Evolutionary conservation across 2,797 vertebrate species (phyloP).

Genomic region (Peromyscus nudipes): DNA sequence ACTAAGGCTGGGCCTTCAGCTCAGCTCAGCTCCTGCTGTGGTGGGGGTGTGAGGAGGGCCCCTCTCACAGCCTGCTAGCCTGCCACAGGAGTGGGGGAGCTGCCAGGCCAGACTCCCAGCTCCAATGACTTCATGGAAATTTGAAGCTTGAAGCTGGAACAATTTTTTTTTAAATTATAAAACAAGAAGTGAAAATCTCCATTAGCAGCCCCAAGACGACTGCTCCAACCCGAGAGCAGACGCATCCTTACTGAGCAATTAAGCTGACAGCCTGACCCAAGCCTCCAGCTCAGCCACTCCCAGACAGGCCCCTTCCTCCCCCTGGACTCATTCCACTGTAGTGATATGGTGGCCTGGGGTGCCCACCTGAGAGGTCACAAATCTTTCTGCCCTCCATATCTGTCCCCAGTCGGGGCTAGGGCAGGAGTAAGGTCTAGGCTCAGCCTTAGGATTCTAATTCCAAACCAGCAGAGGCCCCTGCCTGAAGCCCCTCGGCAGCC

Average conservation of each 20-base stretch:
- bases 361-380: not conserved
- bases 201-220: slow-evolving; percentile 20
- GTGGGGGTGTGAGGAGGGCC: not conserved
- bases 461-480: not conserved
- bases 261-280: not conserved
- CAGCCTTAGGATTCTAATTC: not conserved
- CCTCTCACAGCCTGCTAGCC: not conserved
- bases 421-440: not conserved
- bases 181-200: slow-evolving; percentile 59
- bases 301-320: not conserved
- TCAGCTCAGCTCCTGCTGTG: not conserved
- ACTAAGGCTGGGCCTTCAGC: not conserved
- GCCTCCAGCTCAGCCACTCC: not conserved
- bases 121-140: slow-evolving; percentile 79
- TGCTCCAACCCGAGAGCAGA: not conserved
- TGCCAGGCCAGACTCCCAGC: slow-evolving; percentile 1
- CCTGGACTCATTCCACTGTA: not conserved
- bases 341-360: not conserved
- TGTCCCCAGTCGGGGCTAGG: rapidly evolving
- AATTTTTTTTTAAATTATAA: slow-evolving; percentile 59
- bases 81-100: not conserved
- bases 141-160: slow-evolving; percentile 69
- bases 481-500: not conserved
- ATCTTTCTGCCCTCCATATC: not conserved
- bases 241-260: not conserved